phyloP scores from a whole-genome alignment of 2,888 invertebrate genomes.

The Cephalotes varians region DNA sequence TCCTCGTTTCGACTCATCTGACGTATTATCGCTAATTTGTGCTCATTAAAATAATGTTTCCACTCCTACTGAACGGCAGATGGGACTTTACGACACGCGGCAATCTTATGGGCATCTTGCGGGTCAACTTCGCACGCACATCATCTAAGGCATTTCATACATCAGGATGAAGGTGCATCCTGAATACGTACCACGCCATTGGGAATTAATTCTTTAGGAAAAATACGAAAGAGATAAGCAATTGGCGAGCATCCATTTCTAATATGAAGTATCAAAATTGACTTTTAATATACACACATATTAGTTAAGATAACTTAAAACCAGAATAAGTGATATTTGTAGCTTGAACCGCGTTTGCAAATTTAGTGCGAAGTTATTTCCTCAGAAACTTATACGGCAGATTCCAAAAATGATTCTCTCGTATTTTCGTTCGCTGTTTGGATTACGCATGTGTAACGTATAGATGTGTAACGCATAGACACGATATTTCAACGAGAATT shows the following conservation, averaged over 20 bases:
- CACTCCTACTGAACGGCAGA: not conserved
- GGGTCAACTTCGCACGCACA: not conserved
- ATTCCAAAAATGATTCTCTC: not conserved
- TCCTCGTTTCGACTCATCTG: slow-evolving; percentile 18
- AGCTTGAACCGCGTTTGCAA: not conserved
- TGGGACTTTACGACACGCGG: not conserved
- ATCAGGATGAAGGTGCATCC: not conserved
- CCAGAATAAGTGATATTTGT: not conserved
- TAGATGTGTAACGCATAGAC: not conserved
- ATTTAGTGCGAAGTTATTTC: not conserved
- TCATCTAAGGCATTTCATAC: not conserved
- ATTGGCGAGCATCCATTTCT: not conserved
- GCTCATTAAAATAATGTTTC: slow-evolving; percentile 9
- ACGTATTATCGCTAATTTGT: slow-evolving; percentile 10
- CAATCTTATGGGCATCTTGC: not conserved
- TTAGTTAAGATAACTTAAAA: not conserved
- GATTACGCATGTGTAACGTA: not conserved
- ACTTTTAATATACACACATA: not conserved
- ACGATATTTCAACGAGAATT: slow-evolving; percentile 23
- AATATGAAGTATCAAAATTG: not conserved
- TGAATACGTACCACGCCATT: not conserved
- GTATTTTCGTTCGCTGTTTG: not conserved
- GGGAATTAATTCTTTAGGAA: not conserved
- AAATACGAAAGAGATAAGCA: not conserved
- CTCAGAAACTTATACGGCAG: not conserved